Base-by-base conservation (phyloP, 2,113 vertebrate genomes). In the Gasterosteus nipponicus region DNA sequence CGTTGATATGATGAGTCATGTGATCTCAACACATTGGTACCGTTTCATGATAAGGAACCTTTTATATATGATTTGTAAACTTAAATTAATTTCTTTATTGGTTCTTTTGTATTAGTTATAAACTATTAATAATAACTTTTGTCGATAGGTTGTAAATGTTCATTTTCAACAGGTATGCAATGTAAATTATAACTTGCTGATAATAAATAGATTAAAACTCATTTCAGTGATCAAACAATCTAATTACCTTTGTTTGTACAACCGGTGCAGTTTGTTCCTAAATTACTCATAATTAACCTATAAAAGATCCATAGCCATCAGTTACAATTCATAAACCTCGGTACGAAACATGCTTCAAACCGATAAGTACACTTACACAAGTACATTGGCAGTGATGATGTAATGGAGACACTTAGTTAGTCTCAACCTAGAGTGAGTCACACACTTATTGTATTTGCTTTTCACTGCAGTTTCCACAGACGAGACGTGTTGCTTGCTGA, bases 401-500 rank as follows among this genome's bases (percentile, higher is more conserved):
- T n/a, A 51, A 22, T 14, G 49, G 19, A 58, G 29, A 47, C 38
- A 66, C 39, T 7, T 8, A 38, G 18, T 49, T 46, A 14, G 19
- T 57, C 29, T 31, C 7, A 57, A 31, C 12, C 26, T 15, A 35
- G 56, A 38, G n/a, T 60, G 22, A 69, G 38, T 63, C 63, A 67
- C 46, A 31, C 22, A 26, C 44, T 35, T 44, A 49, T 33, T 49
- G 44, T 67, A 33, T 72, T 79, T 73, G 58, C 58, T 2, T 49
- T 54, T 41, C 15, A 16, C 11, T 41, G 59, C 19, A 53, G 26
- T 74, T 69, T 77, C 64, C 69, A 73, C 46, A 26, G 6, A 33
- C 7, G n/a, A 14, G 66, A 70, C 15, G 1, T 7, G 3, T 1
- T 68, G 65, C 69, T 81, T 74, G 69, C 72, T 75, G 12, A 75